phyloP scores from a whole-genome alignment of 1,140 invertebrate genomes.

The Drosophila persimilis region DNA sequence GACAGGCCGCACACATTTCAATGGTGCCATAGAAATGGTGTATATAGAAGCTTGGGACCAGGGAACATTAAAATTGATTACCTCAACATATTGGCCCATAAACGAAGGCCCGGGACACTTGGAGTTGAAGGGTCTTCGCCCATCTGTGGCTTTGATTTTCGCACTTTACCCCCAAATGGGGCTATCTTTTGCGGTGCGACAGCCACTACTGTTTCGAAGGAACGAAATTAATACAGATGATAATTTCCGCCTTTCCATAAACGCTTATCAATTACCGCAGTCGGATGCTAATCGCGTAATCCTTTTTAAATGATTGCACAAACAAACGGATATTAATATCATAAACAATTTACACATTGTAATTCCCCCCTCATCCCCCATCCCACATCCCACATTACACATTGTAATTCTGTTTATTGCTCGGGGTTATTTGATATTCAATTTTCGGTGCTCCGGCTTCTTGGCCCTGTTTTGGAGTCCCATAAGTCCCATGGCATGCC shows the following conservation, averaged over 20 bases:
- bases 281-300: slow-evolving; percentile 57
- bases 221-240: slow-evolving; percentile 57
- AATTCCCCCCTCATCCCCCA: not conserved
- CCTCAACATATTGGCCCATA: slow-evolving; percentile 26
- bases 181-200: slow-evolving; percentile 7
- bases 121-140: too few species aligned
- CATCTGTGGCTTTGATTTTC: slow-evolving; percentile 20
- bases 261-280: slow-evolving; percentile 52
- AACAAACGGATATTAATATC: slow-evolving; percentile 71
- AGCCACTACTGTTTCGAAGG: slow-evolving; percentile 23
- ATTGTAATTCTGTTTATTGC: slow-evolving; percentile 46
- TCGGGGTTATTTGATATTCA: slow-evolving; percentile 64
- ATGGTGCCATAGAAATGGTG: slow-evolving; percentile 37
- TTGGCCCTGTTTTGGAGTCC: not conserved
- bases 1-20: slow-evolving; percentile 69
- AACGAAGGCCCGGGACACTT: not conserved
- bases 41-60: slow-evolving; percentile 25
- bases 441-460: slow-evolving; percentile 46
- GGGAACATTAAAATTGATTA: slow-evolving; percentile 69
- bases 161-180: slow-evolving; percentile 23
- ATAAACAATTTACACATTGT: slow-evolving; percentile 60
- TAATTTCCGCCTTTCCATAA: slow-evolving; percentile 59
- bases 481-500: slow-evolving; percentile 40
- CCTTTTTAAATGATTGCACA: slow-evolving; percentile 63
- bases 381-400: not conserved